Evolutionary conservation across 2,888 invertebrate genomes (phyloP), one percentile per base, ranked within the genome.

Genomic region (Scaptomyza polygonia): DNA sequence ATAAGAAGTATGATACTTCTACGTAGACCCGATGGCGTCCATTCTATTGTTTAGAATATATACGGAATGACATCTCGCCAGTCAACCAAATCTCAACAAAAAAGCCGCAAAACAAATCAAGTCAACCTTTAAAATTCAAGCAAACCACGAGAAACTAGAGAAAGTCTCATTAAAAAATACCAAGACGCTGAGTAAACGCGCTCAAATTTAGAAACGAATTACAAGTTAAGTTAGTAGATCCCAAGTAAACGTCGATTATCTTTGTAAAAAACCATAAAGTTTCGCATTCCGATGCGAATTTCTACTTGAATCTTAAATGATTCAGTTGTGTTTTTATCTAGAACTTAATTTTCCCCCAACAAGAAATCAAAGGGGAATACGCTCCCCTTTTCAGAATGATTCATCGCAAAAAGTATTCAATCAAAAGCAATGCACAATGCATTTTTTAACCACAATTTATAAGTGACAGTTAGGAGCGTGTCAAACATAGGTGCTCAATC

Each of bases 51-150:
- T 61, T 67, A 69, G 79, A 79, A 74, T 68, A n/a, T n/a, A n/a
- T n/a, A 53, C 48, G 63, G 61, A n/a, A n/a, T n/a, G n/a, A 32
- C 30, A 40, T n/a, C n/a, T n/a, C n/a, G n/a, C n/a, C 59, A 53
- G 47, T 63, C 57, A 69, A 84, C 80, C 85, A 80, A 78, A 81
- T 82, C 82, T 85, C 69, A 54, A 21, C n/a, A 12, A n/a, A 58
- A 57, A 67, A 64, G 42, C 48, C 43, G 68, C 76, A 64, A 71
- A 69, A 63, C 70, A 75, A 68, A 77, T 53, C 49, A 79, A 80
- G 80, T 63, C 78, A 66, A 63, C 64, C 54, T 74, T 74, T 39
- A 12, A 32, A 66, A 66, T 40, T 52, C 44, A 53, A 47, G 36
- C 42, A 45, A 51, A 30, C 14, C 62, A 54, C n/a, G 54, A 59